Evolutionary conservation across 2,888 invertebrate species (phyloP).

Genomic region (Drosophila testacea): DNA sequence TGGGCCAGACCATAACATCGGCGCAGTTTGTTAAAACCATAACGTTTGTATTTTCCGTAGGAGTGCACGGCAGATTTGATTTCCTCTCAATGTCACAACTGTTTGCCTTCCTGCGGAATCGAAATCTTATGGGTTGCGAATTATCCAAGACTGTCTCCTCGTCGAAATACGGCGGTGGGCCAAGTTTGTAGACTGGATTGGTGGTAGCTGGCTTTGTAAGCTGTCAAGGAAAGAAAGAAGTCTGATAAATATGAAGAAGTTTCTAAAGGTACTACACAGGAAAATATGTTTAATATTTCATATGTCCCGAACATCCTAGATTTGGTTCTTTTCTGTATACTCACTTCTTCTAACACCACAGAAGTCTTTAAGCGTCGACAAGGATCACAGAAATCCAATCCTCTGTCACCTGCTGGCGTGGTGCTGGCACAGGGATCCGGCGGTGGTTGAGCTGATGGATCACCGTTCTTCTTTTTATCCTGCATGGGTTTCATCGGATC

Average conservation of each 20-base stretch:
- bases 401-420: constrained; percentile 33
- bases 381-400: constrained; percentile 54
- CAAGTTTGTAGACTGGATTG: constrained; percentile 47
- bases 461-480: neutral
- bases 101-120: constrained; percentile 61
- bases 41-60: constrained; percentile 67
- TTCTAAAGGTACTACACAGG: neutral
- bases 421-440: constrained; percentile 48
- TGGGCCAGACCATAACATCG: constrained; percentile 73
- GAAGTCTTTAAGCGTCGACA: constrained; percentile 60
- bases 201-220: constrained; percentile 55
- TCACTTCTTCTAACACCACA: constrained; percentile 67
- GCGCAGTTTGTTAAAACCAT: constrained; percentile 65
- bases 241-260: neutral
- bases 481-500: constrained; percentile 8
- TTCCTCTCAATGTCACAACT: constrained; percentile 49
- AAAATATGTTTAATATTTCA: too few species aligned
- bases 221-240: constrained; percentile 20
- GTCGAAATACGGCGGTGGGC: constrained; percentile 56
- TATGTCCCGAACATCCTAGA: too few species aligned
- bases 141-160: constrained; percentile 69
- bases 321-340: neutral
- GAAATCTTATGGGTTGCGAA: constrained; percentile 62
- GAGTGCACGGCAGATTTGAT: constrained; percentile 49
- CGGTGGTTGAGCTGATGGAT: constrained; percentile 1